These are phyloP conservation scores for Carlito syrichta DNA, from an alignment of 2,113 vertebrate species.

Conservation along the genomic window DNA sequence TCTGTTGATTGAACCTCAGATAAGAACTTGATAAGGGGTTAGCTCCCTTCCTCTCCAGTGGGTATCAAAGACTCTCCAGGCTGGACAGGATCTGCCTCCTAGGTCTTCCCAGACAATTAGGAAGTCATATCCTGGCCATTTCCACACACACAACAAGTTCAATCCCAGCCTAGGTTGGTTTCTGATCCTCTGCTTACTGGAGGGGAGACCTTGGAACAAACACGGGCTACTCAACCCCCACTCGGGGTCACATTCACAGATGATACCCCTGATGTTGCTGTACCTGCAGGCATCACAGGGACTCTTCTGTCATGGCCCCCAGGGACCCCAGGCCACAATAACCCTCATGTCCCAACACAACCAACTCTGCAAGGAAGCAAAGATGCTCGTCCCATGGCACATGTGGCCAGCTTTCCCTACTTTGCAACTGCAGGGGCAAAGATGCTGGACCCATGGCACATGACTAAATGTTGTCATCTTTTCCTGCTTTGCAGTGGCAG, in stretches of 20 bases:
- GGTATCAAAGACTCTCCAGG: rapidly evolving
- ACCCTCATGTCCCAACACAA: not conserved
- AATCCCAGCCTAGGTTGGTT: rapidly evolving
- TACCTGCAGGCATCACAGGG: rapidly evolving
- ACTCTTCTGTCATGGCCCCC: not conserved
- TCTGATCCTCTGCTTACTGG: not conserved
- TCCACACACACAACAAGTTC: rapidly evolving
- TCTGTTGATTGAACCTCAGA: not conserved
- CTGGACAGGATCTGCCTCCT: rapidly evolving
- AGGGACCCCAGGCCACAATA: not conserved
- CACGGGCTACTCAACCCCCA: not conserved
- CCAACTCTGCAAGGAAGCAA: not conserved
- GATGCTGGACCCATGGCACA: rapidly evolving
- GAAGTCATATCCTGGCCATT: rapidly evolving
- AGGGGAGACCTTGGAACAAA: not conserved
- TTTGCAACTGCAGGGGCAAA: not conserved
- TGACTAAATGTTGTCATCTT: not conserved
- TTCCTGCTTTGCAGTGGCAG: not conserved
- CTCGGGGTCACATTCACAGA: not conserved
- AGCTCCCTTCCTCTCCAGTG: rapidly evolving
- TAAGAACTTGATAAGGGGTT: rapidly evolving
- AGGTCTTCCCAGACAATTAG: not conserved
- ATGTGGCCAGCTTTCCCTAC: not conserved
- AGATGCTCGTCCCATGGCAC: rapidly evolving
- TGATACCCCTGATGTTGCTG: rapidly evolving